Conservation (phyloP, 2,888 invertebrate genomes). For the Thera obeliscata region DNA sequence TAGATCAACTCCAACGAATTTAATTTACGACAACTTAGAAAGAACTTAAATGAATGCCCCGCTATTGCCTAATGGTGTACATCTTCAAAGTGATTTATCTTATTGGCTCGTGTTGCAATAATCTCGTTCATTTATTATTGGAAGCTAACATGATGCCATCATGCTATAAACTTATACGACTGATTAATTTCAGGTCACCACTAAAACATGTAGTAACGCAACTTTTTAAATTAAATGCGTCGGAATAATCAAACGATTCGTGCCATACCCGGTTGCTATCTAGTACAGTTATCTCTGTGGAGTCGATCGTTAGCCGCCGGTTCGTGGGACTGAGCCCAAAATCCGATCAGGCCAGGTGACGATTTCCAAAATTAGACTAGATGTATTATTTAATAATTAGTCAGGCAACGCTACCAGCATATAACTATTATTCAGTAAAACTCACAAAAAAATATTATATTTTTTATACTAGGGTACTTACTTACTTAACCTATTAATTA, state of each 20-base stretch:
- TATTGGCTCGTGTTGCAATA: slow-evolving; percentile 20
- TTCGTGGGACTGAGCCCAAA: background rate
- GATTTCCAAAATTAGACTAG: too few relatives aligned
- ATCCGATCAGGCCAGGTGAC: too few relatives aligned
- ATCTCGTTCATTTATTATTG: slow-evolving; percentile 25
- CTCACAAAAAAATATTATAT: too few relatives aligned
- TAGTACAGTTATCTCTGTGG: slow-evolving; percentile 39
- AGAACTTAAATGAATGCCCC: background rate
- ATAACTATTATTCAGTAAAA: too few relatives aligned
- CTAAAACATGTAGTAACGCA: slow-evolving; percentile 39
- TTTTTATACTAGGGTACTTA: too few relatives aligned
- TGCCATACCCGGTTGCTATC: slow-evolving; percentile 39
- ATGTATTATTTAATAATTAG: too few relatives aligned
- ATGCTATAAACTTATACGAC: slow-evolving; percentile 37
- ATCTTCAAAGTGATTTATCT: slow-evolving; percentile 24
- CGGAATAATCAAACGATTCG: slow-evolving; percentile 34
- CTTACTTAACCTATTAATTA: too few relatives aligned
- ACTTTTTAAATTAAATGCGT: slow-evolving; percentile 41
- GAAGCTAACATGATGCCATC: slow-evolving; percentile 15
- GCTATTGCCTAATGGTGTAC: slow-evolving; percentile 6
- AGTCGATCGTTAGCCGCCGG: background rate
- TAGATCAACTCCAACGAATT: background rate
- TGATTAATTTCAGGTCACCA: slow-evolving; percentile 37
- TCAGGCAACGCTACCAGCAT: too few relatives aligned
- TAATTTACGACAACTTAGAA: background rate